phyloP scores from a whole-genome alignment of 2,797 vertebrate genomes.

The Scleropages formosus region DNA sequence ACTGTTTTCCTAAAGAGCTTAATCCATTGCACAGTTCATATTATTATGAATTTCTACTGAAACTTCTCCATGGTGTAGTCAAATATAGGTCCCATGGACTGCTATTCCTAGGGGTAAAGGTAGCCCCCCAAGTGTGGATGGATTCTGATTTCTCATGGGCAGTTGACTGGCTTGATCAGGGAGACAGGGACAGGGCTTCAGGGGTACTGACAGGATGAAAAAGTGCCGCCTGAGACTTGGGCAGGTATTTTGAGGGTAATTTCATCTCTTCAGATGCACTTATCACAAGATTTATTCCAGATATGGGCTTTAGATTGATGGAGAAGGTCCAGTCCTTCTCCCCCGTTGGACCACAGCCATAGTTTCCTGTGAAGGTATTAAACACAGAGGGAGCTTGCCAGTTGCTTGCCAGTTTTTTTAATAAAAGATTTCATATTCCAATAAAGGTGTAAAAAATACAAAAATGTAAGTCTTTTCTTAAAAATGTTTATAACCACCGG shows the following conservation, averaged over 20 bases:
- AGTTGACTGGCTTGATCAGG: not conserved
- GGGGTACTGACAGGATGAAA: constrained; percentile 22
- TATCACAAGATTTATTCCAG: constrained; percentile 21
- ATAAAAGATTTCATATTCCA: constrained; percentile 7
- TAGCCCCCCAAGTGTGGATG: not conserved
- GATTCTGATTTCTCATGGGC: not conserved
- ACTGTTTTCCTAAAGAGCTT: not conserved
- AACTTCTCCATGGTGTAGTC: not conserved
- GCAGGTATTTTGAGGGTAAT: constrained; percentile 24
- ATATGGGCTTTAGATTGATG: constrained; percentile 18
- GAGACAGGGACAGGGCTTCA: not conserved
- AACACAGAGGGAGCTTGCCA: constrained; percentile 5
- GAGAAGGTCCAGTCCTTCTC: not conserved
- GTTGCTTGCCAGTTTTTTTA: not conserved
- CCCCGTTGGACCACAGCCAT: not conserved
- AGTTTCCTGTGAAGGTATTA: constrained; percentile 14
- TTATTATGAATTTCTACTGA: not conserved
- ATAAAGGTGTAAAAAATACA: not conserved
- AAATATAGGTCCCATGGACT: not conserved
- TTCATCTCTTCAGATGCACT: constrained; percentile 19
- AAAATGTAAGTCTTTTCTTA: no score
- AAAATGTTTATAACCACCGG: no score
- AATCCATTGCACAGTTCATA: not conserved
- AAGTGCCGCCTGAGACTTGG: not conserved
- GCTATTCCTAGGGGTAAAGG: not conserved